These are phyloP conservation scores for Amphipoea oculea DNA, from an alignment of 2,888 invertebrate species.

Conservation along the genomic window DNA sequence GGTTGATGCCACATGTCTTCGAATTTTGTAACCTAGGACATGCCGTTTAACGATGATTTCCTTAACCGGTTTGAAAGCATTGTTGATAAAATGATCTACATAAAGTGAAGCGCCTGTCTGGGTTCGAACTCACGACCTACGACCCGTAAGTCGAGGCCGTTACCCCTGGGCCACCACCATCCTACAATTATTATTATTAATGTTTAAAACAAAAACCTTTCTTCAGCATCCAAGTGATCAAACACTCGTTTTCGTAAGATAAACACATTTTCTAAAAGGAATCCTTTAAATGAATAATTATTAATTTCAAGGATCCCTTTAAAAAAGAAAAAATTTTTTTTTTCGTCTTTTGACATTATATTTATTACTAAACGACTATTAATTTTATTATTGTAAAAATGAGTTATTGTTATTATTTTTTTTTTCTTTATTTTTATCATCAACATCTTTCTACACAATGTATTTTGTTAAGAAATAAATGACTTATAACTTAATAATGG, in stretches of 20 bases:
- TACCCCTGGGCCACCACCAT: neutral
- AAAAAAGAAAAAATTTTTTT: too few relatives aligned
- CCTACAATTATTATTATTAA: too few relatives aligned
- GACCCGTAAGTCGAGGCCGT: neutral
- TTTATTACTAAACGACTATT: too few relatives aligned
- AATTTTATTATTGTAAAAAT: too few relatives aligned
- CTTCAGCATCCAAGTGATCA: neutral
- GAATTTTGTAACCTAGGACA: neutral
- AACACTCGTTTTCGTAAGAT: neutral
- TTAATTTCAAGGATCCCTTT: too few relatives aligned
- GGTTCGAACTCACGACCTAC: neutral
- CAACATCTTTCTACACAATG: too few relatives aligned
- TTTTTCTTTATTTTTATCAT: too few relatives aligned
- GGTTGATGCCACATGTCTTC: neutral
- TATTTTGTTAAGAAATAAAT: too few relatives aligned
- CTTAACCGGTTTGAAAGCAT: too few relatives aligned
- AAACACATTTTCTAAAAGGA: conserved; percentile 1
- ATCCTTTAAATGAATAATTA: neutral
- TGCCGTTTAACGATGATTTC: neutral
- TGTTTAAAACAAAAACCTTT: neutral
- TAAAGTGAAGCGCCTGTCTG: neutral
- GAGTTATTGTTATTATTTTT: too few relatives aligned
- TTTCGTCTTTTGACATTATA: too few relatives aligned
- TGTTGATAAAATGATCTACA: neutral
- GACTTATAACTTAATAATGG: neutral